Evolutionary conservation across 1,140 invertebrate species (phyloP).

Genomic region (Acromyrmex heyeri): DNA sequence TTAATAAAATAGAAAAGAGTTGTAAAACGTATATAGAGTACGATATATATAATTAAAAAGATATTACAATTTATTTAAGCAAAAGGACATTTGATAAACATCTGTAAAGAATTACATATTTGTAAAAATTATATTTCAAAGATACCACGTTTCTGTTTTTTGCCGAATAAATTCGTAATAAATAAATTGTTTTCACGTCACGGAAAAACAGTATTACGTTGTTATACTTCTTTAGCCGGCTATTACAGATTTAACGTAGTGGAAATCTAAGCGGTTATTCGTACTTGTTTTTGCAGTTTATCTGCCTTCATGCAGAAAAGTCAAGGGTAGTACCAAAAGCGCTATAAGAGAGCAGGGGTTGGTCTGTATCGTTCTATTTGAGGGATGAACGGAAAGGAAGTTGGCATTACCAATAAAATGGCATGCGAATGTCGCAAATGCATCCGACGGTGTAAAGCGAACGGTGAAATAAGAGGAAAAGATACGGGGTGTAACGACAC

Average conservation of each 20-base stretch:
- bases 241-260: constrained; percentile 22
- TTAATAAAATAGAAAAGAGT: neutral
- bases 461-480: constrained; percentile 46
- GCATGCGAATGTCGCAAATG: constrained; percentile 63
- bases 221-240: neutral
- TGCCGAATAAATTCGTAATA: neutral
- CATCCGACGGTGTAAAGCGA: constrained; percentile 1
- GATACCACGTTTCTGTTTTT: neutral
- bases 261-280: neutral
- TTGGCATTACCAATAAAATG: constrained; percentile 65
- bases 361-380: constrained; percentile 16
- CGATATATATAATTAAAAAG: neutral
- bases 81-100: neutral
- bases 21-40: neutral
- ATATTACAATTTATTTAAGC: neutral
- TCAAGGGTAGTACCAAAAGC: constrained; percentile 9
- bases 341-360: neutral
- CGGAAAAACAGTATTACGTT: neutral
- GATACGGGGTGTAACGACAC: constrained; percentile 26
- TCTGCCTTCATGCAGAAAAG: neutral
- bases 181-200: neutral
- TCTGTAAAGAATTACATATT: no score
- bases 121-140: constrained; percentile 4
- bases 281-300: constrained; percentile 16
- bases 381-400: constrained; percentile 38